These are phyloP conservation scores for Danio choprae DNA, from an alignment of 2,797 vertebrate genomes.

Conservation along the genomic window DNA sequence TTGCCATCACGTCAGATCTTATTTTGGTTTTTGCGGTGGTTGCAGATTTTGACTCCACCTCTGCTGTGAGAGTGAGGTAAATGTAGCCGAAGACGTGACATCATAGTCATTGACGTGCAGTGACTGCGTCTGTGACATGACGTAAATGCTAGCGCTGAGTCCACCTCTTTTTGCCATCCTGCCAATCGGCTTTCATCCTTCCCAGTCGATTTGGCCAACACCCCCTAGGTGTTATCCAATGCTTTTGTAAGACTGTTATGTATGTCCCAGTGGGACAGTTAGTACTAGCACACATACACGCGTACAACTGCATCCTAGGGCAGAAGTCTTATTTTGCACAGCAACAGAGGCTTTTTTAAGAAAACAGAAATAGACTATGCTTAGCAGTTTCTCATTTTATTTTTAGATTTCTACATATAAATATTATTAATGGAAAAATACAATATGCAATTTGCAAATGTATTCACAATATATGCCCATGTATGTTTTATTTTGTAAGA, in stretches of 20 bases:
- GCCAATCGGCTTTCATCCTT: slow-evolving; percentile 37
- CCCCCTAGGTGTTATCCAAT: slow-evolving; percentile 51
- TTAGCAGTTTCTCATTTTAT: neutral
- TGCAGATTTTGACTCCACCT: slow-evolving; percentile 35
- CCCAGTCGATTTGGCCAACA: slow-evolving; percentile 44
- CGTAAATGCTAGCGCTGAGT: slow-evolving; percentile 32
- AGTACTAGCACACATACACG: slow-evolving; percentile 4
- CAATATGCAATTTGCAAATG: neutral
- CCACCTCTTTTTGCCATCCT: slow-evolving; percentile 9
- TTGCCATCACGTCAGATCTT: slow-evolving; percentile 33
- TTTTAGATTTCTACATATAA: neutral
- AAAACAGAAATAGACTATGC: neutral
- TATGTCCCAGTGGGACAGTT: slow-evolving; percentile 52
- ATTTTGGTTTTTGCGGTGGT: slow-evolving; percentile 42
- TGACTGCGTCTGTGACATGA: slow-evolving; percentile 50
- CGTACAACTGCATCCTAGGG: slow-evolving; percentile 26
- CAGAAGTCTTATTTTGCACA: slow-evolving; percentile 43
- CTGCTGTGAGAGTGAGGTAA: slow-evolving; percentile 29
- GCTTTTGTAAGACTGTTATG: slow-evolving; percentile 58
- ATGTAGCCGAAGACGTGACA: slow-evolving; percentile 44
- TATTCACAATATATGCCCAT: neutral
- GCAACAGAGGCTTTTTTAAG: slow-evolving; percentile 21
- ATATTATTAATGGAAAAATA: neutral
- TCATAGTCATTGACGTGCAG: slow-evolving; percentile 56
- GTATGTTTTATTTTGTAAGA: neutral